Evolutionary conservation across 2,888 invertebrate genomes (phyloP).

Genomic region (Clunio marinus): DNA sequence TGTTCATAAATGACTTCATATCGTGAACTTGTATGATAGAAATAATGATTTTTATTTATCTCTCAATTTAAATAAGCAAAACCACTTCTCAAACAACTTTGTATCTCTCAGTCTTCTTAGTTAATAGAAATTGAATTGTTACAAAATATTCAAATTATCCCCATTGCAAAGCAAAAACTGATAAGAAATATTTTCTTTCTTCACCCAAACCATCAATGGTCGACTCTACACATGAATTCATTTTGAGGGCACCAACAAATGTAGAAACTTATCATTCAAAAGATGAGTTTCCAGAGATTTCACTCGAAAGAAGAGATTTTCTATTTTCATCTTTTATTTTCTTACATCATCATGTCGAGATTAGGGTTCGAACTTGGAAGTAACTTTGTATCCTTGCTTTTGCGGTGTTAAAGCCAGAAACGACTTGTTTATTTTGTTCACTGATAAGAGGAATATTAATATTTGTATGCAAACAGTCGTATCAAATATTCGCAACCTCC

Average conservation of each 20-base stretch:
- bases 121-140: no score
- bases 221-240: neutral
- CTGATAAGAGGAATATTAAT: conserved; percentile 34
- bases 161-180: no score
- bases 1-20: no score
- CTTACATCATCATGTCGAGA: no score
- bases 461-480: conserved; percentile 31
- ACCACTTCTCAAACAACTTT: no score
- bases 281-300: neutral
- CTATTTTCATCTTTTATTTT: neutral
- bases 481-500: neutral
- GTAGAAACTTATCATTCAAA: neutral
- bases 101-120: no score
- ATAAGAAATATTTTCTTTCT: neutral
- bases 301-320: neutral
- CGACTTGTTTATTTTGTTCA: conserved; percentile 32
- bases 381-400: neutral
- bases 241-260: neutral
- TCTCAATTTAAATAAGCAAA: no score
- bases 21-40: no score
- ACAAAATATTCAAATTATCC: no score
- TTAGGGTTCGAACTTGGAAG: no score
- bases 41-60: no score
- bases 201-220: neutral
- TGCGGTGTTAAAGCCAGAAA: conserved; percentile 19